These are phyloP conservation scores for Strigamia crassipes DNA, from an alignment of 2,888 invertebrate genomes.

Conservation along the genomic window DNA sequence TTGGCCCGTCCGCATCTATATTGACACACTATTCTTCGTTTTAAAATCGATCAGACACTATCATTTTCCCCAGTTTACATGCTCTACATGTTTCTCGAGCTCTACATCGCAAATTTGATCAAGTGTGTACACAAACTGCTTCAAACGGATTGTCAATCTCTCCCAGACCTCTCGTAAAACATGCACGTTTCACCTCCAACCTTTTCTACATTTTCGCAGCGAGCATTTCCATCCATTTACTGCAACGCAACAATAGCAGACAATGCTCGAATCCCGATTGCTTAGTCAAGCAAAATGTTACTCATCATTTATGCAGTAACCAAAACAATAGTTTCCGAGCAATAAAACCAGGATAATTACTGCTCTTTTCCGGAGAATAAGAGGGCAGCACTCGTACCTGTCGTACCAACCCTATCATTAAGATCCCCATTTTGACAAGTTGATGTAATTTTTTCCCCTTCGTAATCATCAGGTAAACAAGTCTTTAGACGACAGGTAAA, in stretches of 20 bases:
- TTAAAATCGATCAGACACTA: background rate
- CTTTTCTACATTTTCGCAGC: too few species aligned
- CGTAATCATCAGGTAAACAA: background rate
- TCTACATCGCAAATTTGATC: background rate
- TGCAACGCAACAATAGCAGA: too few species aligned
- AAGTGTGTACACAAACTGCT: background rate
- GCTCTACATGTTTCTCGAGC: background rate
- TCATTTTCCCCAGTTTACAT: background rate
- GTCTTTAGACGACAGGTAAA: background rate
- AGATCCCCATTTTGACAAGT: conserved; percentile 5
- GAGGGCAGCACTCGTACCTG: background rate
- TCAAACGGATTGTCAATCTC: too few species aligned
- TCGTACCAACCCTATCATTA: background rate
- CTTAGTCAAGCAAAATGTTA: background rate
- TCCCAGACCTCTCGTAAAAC: too few species aligned
- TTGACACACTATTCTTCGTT: background rate
- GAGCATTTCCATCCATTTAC: too few species aligned
- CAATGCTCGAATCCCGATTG: background rate
- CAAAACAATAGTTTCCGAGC: background rate
- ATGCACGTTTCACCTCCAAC: too few species aligned
- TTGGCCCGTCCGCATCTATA: background rate
- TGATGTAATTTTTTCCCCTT: background rate
- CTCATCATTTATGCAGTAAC: background rate
- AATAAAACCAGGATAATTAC: background rate
- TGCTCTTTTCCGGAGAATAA: background rate